Base-by-base conservation (phyloP, 1,140 invertebrate genomes). In the Ceratina japonica region DNA sequence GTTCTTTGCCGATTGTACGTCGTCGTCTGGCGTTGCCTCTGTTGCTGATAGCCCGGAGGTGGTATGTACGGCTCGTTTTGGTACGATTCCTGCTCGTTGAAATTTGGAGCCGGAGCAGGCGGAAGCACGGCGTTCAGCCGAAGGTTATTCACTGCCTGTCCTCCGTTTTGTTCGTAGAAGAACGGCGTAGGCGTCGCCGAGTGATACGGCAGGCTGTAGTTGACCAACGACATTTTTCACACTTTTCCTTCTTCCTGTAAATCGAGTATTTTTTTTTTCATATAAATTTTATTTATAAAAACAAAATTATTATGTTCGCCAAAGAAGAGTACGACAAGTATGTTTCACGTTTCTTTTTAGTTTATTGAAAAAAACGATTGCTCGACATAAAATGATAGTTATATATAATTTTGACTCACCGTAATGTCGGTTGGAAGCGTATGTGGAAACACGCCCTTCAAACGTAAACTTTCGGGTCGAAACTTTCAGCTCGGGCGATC, bases 121-220 rank as follows among this genome's bases (percentile, higher is more conserved):
- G 89, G 89, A 24, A 89, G 75, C 5, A 89, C 84, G n/a, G 87
- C 88, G 61, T 91, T 91, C 51, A 90, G 64, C 31, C 82, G 86
- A 54, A 91, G 76, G 83, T 88, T 91, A 63, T 88, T 91, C 12
- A 85, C 84, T 0, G 85, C 68, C 54, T 88, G 88, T 15, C 84
- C 83, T 27, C 70, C 80, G 66, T 68, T 79, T n/a, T 75, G 69
- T 27, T 81, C 86, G 49, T 89, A 91, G 51, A 88, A 86, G 16
- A 89, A 90, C 18, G 91, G 87, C 0, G 91, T 82, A 49, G 87
- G 84, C 13, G 89, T 89, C n/a, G 88, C 87, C 70, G 88, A 77
- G 56, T 91, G 90, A 83, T 87, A 92, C 16, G 91, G 88, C 54
- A 91, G 69, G 70, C 86, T 91, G 27, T 91, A 92, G 75, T 92